Evolutionary conservation across 2,113 vertebrate genomes (phyloP).

Genomic region (Propithecus coquereli): DNA sequence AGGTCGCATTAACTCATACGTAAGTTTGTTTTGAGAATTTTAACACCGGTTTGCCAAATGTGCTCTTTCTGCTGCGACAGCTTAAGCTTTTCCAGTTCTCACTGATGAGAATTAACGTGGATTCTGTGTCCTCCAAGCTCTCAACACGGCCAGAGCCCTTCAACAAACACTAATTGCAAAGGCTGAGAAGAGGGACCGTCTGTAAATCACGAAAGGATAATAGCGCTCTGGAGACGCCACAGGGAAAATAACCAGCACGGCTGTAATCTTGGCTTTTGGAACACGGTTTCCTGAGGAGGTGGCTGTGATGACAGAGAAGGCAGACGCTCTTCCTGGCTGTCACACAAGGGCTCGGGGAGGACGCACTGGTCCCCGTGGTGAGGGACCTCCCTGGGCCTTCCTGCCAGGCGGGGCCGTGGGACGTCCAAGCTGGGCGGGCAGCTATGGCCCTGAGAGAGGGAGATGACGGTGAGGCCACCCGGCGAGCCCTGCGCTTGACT

Average conservation of each 20-base stretch:
- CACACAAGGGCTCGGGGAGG: not conserved
- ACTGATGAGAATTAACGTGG: not conserved
- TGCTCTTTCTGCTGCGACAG: conserved; percentile 38
- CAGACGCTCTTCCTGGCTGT: fast-evolving
- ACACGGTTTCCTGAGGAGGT: fast-evolving
- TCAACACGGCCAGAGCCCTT: not conserved
- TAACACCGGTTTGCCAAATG: conserved; percentile 52
- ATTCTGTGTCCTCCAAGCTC: fast-evolving
- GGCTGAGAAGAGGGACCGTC: fast-evolving
- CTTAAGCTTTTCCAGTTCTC: not conserved
- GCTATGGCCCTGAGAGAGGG: not conserved
- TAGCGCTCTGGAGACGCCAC: fast-evolving
- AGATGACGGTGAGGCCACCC: fast-evolving
- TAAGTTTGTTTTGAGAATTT: conserved; percentile 75
- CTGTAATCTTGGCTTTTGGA: fast-evolving
- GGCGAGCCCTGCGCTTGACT: fast-evolving
- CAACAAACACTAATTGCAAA: fast-evolving
- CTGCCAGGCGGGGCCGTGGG: fast-evolving
- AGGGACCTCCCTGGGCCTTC: not conserved
- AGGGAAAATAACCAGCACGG: fast-evolving
- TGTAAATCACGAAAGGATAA: fast-evolving
- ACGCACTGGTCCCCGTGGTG: fast-evolving
- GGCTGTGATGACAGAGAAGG: fast-evolving
- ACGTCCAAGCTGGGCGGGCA: fast-evolving
- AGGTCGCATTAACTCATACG: conserved; percentile 52